Percentiles rank a stretch among this genome's conserved stretches.
Conservation (phyloP, 1,140 invertebrate species). For the Macrosteles quadrilineatus region DNA sequence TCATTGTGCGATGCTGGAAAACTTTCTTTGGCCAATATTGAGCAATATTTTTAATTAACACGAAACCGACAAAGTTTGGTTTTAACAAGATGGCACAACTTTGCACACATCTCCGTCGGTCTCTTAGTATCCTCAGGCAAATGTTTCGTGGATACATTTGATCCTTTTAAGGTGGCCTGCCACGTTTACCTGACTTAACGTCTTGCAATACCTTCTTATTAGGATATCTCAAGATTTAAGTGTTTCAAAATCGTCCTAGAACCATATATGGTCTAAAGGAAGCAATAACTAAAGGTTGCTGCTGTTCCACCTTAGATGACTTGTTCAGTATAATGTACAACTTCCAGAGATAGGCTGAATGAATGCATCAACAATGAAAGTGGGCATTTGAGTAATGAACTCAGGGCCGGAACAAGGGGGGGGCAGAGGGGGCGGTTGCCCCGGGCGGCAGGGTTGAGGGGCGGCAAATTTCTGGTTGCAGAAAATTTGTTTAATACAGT, state of each 20-base stretch:
- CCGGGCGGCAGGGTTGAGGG: too few relatives aligned
- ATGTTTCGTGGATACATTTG: background rate
- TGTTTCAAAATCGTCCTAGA: background rate
- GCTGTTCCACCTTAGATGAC: background rate
- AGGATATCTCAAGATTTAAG: background rate
- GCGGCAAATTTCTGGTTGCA: too few relatives aligned
- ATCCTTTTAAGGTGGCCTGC: background rate
- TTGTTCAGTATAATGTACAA: background rate
- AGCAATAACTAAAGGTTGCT: conserved; percentile 1
- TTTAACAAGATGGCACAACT: background rate
- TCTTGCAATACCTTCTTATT: background rate
- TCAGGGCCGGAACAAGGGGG: too few relatives aligned
- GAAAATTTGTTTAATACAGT: too few relatives aligned
- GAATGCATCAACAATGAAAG: background rate
- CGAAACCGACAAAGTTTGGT: background rate
- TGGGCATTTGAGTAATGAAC: too few relatives aligned
- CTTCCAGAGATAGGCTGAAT: background rate
- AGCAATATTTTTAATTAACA: background rate
- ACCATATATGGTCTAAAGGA: background rate
- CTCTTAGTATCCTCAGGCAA: background rate
- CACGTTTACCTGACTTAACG: background rate
- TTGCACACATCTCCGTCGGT: background rate
- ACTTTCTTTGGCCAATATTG: background rate
- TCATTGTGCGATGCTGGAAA: conserved; percentile 2
- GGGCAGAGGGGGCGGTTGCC: too few relatives aligned